phyloP scores from a whole-genome alignment of 2,113 vertebrate species.

The Petrocephalus zakoni region DNA sequence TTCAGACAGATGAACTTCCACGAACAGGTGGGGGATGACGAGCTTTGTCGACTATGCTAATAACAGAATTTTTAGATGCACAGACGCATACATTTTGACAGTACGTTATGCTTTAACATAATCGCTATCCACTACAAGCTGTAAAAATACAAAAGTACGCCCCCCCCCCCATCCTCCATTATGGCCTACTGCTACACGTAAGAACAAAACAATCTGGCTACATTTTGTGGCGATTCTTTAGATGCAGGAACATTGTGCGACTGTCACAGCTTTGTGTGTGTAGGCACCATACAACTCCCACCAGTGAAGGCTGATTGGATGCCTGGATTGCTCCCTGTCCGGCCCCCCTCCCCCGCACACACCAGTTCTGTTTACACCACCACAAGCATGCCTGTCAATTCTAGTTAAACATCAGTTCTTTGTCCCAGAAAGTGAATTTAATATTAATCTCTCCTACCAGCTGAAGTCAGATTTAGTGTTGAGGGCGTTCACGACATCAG shows the following conservation, averaged over 20 bases:
- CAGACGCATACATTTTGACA: neutral
- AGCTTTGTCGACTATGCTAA: neutral
- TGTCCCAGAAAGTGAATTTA: neutral
- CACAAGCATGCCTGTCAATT: neutral
- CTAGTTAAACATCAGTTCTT: neutral
- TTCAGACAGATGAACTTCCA: neutral
- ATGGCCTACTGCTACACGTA: neutral
- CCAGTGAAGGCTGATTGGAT: neutral
- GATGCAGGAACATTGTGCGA: slow-evolving; percentile 1
- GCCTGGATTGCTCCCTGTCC: neutral
- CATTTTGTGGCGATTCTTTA: slow-evolving; percentile 1
- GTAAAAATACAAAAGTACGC: neutral
- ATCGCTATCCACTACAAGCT: neutral
- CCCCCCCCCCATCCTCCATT: neutral
- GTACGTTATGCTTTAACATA: neutral
- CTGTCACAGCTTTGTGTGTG: slow-evolving; percentile 5
- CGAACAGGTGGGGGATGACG: neutral
- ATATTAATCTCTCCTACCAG: neutral
- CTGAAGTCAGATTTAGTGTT: neutral
- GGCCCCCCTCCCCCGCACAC: neutral
- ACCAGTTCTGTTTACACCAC: neutral
- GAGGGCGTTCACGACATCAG: neutral
- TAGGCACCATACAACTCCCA: neutral
- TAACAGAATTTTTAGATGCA: neutral
- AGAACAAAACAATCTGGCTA: slow-evolving; percentile 7